These are phyloP conservation scores for Gadopsis bispinosus DNA, from an alignment of 2,797 vertebrate genomes.

Conservation along the genomic window DNA sequence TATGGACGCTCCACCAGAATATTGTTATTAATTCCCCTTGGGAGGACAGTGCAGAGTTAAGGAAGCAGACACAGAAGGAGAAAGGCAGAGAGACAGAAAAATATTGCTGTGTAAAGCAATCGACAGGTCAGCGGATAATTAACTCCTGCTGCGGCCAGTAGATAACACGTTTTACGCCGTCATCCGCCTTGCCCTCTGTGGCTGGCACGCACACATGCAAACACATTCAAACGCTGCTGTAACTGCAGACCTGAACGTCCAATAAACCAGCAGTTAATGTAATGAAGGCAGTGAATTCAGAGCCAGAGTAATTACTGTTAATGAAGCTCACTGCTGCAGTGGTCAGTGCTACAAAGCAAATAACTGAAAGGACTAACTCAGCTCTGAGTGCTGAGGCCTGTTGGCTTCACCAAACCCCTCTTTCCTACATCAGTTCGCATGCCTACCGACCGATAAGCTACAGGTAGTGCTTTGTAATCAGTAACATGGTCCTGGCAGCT, in stretches of 20 bases:
- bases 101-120: slow-evolving; percentile 57
- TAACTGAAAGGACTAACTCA: slow-evolving; percentile 13
- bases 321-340: slow-evolving; percentile 59
- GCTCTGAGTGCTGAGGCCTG: slow-evolving; percentile 24
- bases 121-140: slow-evolving; percentile 63
- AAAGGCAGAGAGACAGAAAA: slow-evolving; percentile 37
- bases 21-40: slow-evolving; percentile 84
- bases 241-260: slow-evolving; percentile 44
- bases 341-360: slow-evolving; percentile 45
- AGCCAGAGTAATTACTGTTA: slow-evolving; percentile 64
- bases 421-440: slow-evolving; percentile 6
- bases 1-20: slow-evolving; percentile 83
- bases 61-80: slow-evolving; percentile 43
- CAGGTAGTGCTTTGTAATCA: slow-evolving; percentile 27
- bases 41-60: slow-evolving; percentile 57
- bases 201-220: slow-evolving; percentile 10
- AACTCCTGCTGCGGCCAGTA: slow-evolving; percentile 58
- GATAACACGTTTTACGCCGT: slow-evolving; percentile 60
- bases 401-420: slow-evolving; percentile 16
- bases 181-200: slow-evolving; percentile 22
- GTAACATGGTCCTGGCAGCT: not conserved
- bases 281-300: slow-evolving; percentile 59
- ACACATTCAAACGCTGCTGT: slow-evolving; percentile 36
- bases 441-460: slow-evolving; percentile 29
- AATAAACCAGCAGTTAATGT: slow-evolving; percentile 56